Base-by-base conservation (phyloP, 2,888 invertebrate species). In the Amiota mariae region DNA sequence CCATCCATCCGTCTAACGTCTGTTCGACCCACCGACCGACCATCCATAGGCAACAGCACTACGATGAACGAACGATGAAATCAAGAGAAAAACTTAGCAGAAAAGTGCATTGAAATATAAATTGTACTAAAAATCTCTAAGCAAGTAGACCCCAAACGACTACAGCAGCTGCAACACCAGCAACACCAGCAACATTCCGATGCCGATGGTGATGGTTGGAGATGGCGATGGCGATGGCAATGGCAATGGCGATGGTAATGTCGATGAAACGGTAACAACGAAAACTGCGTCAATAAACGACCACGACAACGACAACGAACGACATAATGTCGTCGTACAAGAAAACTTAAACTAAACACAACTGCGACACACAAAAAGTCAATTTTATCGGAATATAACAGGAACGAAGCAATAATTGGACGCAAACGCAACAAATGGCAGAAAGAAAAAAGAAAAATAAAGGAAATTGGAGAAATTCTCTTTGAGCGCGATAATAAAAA, bases 341-440 rank as follows among this genome's bases (percentile, higher is more conserved):
- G 6, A 36, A 36, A 36, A 36, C 36, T 6, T 6, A 36, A 36
- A 6, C 36, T 36, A 36, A 36, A 6, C 36, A 73, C 57, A 13
- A 48, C 67, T 48, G 24, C 49, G 76, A 78, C 84, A 82, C 79
- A 82, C 82, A 86, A 86, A 86, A 87, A 84, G 84, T 86, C 80
- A 84, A 82, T 87, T 86, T 86, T 86, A 87, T 84, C 87, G 87
- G 80, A 86, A 82, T 84, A 78, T 86, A 87, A 86, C 85, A 86
- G 85, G 85, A 79, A 82, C 75, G 56, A 79, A 86, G 85, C 79
- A 84, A 78, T 71, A 72, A 57, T 56, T 36, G 36, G 36, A 68
- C 20, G 57, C 64, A 70, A 36, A 61, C 54, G 61, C 15, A 61
- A 46, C 48, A 36, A 36, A 36, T 36, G 36, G 6, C 2, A 36